Conservation (phyloP, 2,888 invertebrate genomes). For the Harpalus rubripes region DNA sequence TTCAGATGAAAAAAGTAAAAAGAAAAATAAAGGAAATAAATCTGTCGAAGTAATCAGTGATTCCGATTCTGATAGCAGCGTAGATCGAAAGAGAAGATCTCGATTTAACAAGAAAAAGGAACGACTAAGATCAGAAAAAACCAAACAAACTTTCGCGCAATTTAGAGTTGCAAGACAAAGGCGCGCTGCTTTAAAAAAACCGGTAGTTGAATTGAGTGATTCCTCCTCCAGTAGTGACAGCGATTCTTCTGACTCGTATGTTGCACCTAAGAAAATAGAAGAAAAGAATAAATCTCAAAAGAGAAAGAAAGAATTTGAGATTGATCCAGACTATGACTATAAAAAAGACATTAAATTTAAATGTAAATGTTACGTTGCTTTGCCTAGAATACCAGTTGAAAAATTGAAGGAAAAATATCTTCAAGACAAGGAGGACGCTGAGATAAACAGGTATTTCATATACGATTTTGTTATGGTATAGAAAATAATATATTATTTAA, state of each 20-base stretch:
- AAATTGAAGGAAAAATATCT: constrained; percentile 73
- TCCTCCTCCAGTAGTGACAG: constrained; percentile 29
- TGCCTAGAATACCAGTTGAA: constrained; percentile 72
- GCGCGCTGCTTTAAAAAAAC: not conserved
- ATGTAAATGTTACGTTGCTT: constrained; percentile 71
- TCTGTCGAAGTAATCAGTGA: not conserved
- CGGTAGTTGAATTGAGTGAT: not conserved
- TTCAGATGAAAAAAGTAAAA: constrained; percentile 18
- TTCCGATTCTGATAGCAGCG: not conserved
- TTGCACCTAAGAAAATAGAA: not conserved
- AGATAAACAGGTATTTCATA: constrained; percentile 69
- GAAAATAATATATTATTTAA: not conserved
- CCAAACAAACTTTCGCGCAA: constrained; percentile 49
- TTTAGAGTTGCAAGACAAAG: constrained; percentile 5
- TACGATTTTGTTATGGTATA: not conserved
- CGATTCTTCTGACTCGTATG: constrained; percentile 29
- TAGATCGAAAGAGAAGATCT: not conserved
- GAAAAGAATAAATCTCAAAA: constrained; percentile 39
- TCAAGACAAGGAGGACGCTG: constrained; percentile 71
- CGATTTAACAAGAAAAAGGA: constrained; percentile 32
- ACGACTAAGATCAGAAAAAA: constrained; percentile 34
- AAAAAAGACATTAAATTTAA: constrained; percentile 71
- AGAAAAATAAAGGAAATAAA: not conserved
- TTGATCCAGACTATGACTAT: constrained; percentile 60
- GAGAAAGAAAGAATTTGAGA: constrained; percentile 24